These are phyloP conservation scores for Cyrtorhinus lividipennis DNA, from an alignment of 1,140 invertebrate genomes.

Conservation along the genomic window DNA sequence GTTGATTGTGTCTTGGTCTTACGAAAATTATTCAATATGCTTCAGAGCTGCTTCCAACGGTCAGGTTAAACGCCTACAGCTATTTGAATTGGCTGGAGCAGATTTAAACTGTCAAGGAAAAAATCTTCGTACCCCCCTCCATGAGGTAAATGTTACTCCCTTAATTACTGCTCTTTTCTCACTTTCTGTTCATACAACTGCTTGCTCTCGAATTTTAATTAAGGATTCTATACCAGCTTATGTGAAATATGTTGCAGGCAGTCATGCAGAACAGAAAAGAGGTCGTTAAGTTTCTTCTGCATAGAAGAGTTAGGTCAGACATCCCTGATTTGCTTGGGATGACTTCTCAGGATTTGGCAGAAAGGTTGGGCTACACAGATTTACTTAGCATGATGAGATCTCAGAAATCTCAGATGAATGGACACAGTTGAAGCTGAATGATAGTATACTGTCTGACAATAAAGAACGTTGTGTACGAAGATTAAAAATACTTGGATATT, in stretches of 20 bases:
- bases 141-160: constrained; percentile 31
- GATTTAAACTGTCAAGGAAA: constrained; percentile 42
- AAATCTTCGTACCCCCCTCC: constrained; percentile 44
- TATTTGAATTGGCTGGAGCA: constrained; percentile 45
- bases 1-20: too few species aligned
- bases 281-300: constrained; percentile 32
- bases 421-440: too few species aligned
- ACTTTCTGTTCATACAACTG: background rate
- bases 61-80: constrained; percentile 38
- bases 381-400: constrained; percentile 26
- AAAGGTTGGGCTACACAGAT: constrained; percentile 22
- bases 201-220: constrained; percentile 11
- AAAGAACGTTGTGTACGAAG: too few species aligned
- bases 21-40: too few species aligned
- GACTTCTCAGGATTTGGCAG: constrained; percentile 35
- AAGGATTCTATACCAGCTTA: background rate
- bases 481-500: too few species aligned
- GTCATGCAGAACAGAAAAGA: constrained; percentile 32
- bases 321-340: constrained; percentile 33
- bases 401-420: background rate
- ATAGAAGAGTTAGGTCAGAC: constrained; percentile 29
- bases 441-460: too few species aligned
- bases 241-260: constrained; percentile 24
- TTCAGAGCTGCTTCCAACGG: constrained; percentile 39
- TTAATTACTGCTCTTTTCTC: background rate